Base-by-base conservation (phyloP, 2,113 vertebrate species). In the Lycocorax pyrrhopterus region DNA sequence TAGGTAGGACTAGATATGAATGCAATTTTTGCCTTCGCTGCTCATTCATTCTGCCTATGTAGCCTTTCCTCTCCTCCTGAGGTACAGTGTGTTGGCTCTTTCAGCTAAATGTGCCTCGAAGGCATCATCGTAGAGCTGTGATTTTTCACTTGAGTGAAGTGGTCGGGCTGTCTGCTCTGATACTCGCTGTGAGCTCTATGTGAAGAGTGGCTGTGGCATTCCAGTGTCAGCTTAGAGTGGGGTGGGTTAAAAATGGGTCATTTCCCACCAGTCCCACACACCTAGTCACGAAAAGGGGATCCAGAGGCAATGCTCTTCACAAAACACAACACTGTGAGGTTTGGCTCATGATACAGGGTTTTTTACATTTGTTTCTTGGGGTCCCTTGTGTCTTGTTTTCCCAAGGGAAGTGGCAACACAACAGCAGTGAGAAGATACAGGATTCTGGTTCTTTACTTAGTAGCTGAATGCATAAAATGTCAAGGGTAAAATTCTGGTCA, bases 21-120 rank as follows among this genome's bases (percentile, higher is more conserved):
- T 87, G 43, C 62, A 53, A 2, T 92, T 97, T 96, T 91, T 92
- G 66, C 79, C 87, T 92, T 95, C 58, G 12, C 6, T 95, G 47
- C 47, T 85, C 56, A 60, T 80, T 77, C 43, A 43, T 87, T 94
- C 59, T 90, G 91, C 86, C 32, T 74, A 2, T 16, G 37, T 52
- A 39, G 32, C 66, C 26, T 83, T 96, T 76, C 43, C 35, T 43
- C 20, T 77, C 43, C 81, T 87, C 81, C 87, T 58, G 52, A 81
- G 81, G 52, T 64, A 43, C 29, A 26, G 27, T 66, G 37, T 33
- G 1, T 25, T 75, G 87, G 32, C 62, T 55, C 44, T 84, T 92
- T 83, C 68, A 62, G 30, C 46, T 74, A 67, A 94, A 82, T 49
- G 15, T 93, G 73, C 87, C 87, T 95, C 63, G 69, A 89, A 92